These are phyloP conservation scores for Channa argus DNA, from an alignment of 2,113 vertebrate genomes.

Conservation along the genomic window DNA sequence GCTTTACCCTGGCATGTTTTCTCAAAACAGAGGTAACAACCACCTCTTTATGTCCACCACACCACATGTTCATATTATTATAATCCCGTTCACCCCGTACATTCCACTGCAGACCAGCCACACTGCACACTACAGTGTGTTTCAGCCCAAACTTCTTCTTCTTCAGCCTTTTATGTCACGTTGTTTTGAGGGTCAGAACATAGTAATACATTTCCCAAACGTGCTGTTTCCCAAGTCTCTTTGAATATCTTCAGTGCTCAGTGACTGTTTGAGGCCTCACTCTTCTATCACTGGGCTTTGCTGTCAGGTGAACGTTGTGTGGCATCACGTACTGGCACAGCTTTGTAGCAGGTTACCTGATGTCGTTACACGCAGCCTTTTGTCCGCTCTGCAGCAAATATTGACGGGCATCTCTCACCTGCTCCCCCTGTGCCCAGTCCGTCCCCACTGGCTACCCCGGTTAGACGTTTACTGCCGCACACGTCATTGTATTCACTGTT, in stretches of 20 bases:
- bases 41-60: conserved; percentile 16
- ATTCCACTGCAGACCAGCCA: conserved; percentile 35
- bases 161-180: not conserved
- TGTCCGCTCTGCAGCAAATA: too few relatives aligned
- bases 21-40: not conserved
- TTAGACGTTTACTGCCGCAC: too few relatives aligned
- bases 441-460: too few relatives aligned
- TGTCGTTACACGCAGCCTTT: too few relatives aligned
- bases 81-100: conserved; percentile 26
- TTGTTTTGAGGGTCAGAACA: too few relatives aligned
- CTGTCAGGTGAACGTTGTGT: not conserved
- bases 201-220: too few relatives aligned
- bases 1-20: conserved; percentile 7
- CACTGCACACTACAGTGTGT: not conserved
- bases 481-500: too few relatives aligned
- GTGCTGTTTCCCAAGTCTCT: too few relatives aligned
- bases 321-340: not conserved
- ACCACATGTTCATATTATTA: conserved; percentile 23
- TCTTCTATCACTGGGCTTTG: not conserved
- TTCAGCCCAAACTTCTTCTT: not conserved
- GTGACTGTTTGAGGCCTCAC: not conserved
- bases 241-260: too few relatives aligned
- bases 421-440: too few relatives aligned
- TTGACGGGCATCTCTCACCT: too few relatives aligned
- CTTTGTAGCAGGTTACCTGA: too few relatives aligned